Evolutionary conservation across 2,113 vertebrate genomes (phyloP), one percentile per base, ranked within the genome.

Genomic region (Mesembrinibis cayennensis): DNA sequence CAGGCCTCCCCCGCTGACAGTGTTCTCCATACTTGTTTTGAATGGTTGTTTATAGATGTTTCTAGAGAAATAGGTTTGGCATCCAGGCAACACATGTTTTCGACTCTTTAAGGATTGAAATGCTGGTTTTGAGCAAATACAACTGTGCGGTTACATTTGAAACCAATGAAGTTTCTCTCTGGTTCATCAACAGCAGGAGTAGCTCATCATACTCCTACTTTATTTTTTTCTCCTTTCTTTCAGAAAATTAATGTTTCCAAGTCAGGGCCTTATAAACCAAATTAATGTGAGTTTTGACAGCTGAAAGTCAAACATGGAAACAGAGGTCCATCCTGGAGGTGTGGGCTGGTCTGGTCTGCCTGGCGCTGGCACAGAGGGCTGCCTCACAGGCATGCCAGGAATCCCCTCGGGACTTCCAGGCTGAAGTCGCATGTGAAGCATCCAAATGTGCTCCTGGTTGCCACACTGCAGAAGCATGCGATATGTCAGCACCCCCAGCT

Each of bases 41-140:
- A 88, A 16, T 52, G 16, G 38, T 50, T 95, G 87, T 95, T 96
- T 95, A 91, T 85, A 61, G 6, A 7, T 66, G 76, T 94, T 95
- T 87, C 71, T 94, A 73, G 87, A 96, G 53, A 90, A 96, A 25
- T 69, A 79, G 30, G 13, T 93, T 76, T 88, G 87, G 50, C 79
- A 90, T 66, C 73, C 45, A 85, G 70, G 66, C 78, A 90, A 42
- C 66, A 82, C 65, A 92, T 82, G 45, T 80, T 94, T 91, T 94
- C 0, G 0, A 27, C 78, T 88, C 58, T 79, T 89, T 58, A 82
- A 93, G 74, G 55, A 93, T 38, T 55, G 30, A 88, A 93, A 63
- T 66, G 67, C 34, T 94, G 59, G 8, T 11, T 95, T 95, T 94
- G 93, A 95, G 87, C 32, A 94, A 85, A 81, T 45, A 49, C 84